A percentile compares a stretch with the other conserved stretches of the same genome.
Conservation (phyloP, 30 jellyfish, hydroid and myxozoan genomes). For the Clytia hemisphaerica region DNA sequence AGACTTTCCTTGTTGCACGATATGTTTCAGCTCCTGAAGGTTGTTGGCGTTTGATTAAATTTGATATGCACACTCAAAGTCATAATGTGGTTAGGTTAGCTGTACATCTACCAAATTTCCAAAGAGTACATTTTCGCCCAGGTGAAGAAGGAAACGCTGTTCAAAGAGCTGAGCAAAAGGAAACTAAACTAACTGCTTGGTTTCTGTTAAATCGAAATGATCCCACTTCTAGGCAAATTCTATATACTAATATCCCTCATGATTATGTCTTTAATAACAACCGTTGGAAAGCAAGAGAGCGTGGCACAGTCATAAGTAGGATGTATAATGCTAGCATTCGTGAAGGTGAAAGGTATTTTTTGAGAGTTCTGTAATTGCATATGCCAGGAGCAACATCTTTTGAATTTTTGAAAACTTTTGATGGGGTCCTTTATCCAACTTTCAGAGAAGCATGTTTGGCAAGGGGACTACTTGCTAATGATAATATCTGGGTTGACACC, state of each 20-base stretch:
- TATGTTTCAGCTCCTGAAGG: slow-evolving; percentile 57
- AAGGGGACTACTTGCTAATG: too few relatives aligned
- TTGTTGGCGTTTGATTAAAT: slow-evolving; percentile 35
- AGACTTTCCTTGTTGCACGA: slow-evolving; percentile 37
- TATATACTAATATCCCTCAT: slow-evolving; percentile 49
- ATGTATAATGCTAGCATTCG: too few relatives aligned
- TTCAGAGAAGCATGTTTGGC: slow-evolving; percentile 51
- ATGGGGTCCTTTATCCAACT: slow-evolving; percentile 27
- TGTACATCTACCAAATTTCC: slow-evolving; percentile 49
- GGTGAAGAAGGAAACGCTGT: slow-evolving; percentile 50
- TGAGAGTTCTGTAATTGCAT: too few relatives aligned
- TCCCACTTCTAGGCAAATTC: slow-evolving; percentile 20
- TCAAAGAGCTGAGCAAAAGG: slow-evolving; percentile 38
- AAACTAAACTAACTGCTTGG: slow-evolving; percentile 47
- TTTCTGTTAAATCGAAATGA: slow-evolving; percentile 34
- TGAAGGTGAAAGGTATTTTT: too few relatives aligned
- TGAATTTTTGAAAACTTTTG: slow-evolving; percentile 30
- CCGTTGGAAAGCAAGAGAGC: slow-evolving; percentile 13
- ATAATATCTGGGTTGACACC: too few relatives aligned
- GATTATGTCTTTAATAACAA: slow-evolving; percentile 14
- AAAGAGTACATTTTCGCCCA: slow-evolving; percentile 31
- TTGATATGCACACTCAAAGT: slow-evolving; percentile 31
- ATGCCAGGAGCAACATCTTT: slow-evolving; percentile 52
- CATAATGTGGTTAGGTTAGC: slow-evolving; percentile 39
- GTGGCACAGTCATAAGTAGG: too few relatives aligned